Evolutionary conservation across 2,113 vertebrate species (phyloP).

Genomic region (Dinomys branickii): DNA sequence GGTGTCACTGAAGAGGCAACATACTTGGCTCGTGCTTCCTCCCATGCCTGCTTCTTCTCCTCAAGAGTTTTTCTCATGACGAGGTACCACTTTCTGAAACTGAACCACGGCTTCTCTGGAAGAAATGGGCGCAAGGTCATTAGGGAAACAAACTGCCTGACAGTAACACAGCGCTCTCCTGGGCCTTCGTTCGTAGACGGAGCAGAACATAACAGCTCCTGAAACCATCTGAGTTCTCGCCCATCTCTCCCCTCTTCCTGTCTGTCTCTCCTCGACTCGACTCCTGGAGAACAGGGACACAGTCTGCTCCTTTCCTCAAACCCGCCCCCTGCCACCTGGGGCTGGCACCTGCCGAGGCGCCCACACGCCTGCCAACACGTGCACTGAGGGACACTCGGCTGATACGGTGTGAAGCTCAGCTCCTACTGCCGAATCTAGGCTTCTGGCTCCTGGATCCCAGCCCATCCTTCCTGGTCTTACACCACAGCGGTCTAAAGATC

Average conservation of each 20-base stretch:
- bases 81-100: slow-evolving; percentile 88
- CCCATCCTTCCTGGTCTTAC: neutral
- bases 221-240: neutral
- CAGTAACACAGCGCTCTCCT: neutral
- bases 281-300: neutral
- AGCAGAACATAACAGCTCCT: neutral
- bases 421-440: neutral
- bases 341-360: too few relatives aligned
- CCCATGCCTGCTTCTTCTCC: slow-evolving; percentile 80
- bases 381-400: neutral
- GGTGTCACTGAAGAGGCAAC: neutral
- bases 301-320: neutral
- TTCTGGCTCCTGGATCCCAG: neutral
- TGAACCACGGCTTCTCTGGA: slow-evolving; percentile 82
- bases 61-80: slow-evolving; percentile 85
- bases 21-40: slow-evolving; percentile 88
- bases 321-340: neutral
- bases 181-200: neutral
- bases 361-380: accelerated
- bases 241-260: neutral
- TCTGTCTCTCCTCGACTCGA: neutral
- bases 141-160: neutral
- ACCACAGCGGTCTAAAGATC: neutral
- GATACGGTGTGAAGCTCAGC: neutral
- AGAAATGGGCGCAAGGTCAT: slow-evolving; percentile 44